Conservation (phyloP, 2,888 invertebrate genomes). For the Lasiommata megera region DNA sequence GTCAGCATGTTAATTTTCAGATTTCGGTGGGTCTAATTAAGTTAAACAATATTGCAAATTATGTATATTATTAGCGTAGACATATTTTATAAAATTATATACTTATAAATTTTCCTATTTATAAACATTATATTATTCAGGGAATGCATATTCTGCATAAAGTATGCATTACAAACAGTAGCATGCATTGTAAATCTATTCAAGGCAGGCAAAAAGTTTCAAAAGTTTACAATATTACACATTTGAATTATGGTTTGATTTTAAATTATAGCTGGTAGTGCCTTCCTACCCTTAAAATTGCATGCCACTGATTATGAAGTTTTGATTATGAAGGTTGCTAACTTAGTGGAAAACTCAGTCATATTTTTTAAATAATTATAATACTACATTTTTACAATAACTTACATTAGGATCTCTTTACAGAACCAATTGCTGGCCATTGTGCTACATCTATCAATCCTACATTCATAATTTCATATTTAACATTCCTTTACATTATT, state of each 20-base stretch:
- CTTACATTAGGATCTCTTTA: not conserved
- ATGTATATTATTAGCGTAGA: not conserved
- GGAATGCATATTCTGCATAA: conserved; percentile 23
- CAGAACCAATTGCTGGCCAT: conserved; percentile 9
- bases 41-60: not conserved
- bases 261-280: not conserved
- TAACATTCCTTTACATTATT: conserved; percentile 12
- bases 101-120: not conserved
- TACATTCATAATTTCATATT: not conserved
- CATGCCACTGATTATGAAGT: not conserved
- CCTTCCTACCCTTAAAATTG: not conserved
- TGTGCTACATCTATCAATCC: conserved; percentile 3
- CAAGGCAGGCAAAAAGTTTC: not conserved
- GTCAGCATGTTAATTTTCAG: conserved; percentile 11
- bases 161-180: not conserved
- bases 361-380: conserved; percentile 14
- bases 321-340: not conserved
- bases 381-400: not conserved
- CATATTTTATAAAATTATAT: not conserved
- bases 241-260: too few species aligned
- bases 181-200: not conserved
- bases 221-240: not conserved
- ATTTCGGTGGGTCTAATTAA: conserved; percentile 28
- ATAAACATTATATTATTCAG: not conserved
- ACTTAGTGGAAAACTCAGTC: conserved; percentile 14